These are phyloP conservation scores for Buphagus erythrorhynchus DNA, from an alignment of 2,797 vertebrate species.

Conservation along the genomic window DNA sequence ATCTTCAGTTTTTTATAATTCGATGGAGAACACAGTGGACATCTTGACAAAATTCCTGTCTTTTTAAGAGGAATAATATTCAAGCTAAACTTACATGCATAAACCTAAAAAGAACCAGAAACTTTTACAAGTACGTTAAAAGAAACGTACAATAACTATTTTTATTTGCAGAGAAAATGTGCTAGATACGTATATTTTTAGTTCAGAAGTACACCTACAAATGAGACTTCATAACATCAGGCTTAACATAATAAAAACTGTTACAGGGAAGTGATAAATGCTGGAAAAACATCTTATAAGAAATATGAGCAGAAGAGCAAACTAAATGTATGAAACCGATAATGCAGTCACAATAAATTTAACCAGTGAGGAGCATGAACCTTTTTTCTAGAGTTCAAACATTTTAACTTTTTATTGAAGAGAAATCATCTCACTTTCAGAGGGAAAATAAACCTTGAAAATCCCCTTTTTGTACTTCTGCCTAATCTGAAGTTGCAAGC, in stretches of 20 bases:
- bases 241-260: background rate
- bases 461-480: conserved; percentile 4
- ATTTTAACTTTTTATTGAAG: conserved; percentile 44
- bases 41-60: conserved; percentile 16
- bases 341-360: background rate
- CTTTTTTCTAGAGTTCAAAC: conserved; percentile 16
- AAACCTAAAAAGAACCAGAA: background rate
- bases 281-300: background rate
- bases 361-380: background rate
- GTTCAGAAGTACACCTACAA: background rate
- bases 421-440: background rate
- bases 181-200: background rate
- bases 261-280: background rate
- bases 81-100: background rate
- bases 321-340: background rate
- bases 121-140: background rate
- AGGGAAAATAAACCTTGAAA: conserved; percentile 24
- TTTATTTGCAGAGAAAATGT: background rate
- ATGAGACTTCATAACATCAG: background rate
- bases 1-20: conserved; percentile 60
- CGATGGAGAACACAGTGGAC: conserved; percentile 18
- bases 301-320: conserved; percentile 13
- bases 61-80: background rate
- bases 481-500: conserved; percentile 38
- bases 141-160: background rate